Evolutionary conservation across 2,113 vertebrate species (phyloP), one percentile per base, ranked within the genome.

Genomic region (Tyto alba): DNA sequence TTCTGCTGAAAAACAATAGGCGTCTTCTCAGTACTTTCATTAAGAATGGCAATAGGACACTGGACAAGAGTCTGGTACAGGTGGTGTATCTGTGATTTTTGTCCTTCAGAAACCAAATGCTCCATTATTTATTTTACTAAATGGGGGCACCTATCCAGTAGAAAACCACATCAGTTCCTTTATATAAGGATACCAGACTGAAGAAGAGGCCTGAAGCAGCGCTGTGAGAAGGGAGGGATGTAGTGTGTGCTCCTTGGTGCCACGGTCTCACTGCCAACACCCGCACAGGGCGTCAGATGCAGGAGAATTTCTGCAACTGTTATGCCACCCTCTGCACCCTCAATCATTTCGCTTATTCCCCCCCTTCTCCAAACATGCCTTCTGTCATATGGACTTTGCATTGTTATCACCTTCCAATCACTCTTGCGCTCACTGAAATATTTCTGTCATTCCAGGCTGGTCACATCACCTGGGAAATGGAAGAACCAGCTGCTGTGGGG

Each of bases 261-360:
- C 4, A 1, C 2, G 7, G 25, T 45, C 72, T 86, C 55, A 47
- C 26, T 67, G 63, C 53, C 23, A 30, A 36, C 41, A 25, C 8
- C 16, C 9, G 27, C 36, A 48, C 41, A 34, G 9, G 13, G 8
- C 53, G 29, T 0, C 0, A 23, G 38, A 81, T 23, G 13, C 63
- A 75, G 40, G 23, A 69, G 52, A 79, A 52, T 3, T 20, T 14
- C 26, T 76, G 34, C 62, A 30, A 21, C 6, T 38, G 3, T 20
- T 62, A 29, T 27, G 67, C 57, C 23, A 75, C 3, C 11, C 66
- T 34, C 22, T 43, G 64, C 20, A 14, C 10, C 16, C 17, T 52
- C 14, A 48, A 40, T 2, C 21, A 25, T 64, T 62, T 80, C 66
- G 10, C 9, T 78, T 45, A 34, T 13, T 18, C 13, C 3, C 3